Base-by-base conservation (phyloP, 1,140 invertebrate genomes). In the Bombus breviceps region DNA sequence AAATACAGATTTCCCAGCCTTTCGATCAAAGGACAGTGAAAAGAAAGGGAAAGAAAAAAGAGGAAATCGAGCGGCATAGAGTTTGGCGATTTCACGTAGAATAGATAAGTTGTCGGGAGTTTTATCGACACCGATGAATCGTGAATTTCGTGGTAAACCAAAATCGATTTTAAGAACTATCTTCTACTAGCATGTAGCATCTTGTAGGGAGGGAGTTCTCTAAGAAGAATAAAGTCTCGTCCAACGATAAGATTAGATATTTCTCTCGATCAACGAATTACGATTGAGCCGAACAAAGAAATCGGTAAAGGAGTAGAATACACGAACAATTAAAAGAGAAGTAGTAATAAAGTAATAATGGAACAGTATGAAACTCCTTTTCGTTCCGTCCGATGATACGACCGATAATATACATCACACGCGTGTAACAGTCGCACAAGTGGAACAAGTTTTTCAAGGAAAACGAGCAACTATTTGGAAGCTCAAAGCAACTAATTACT, bases 41-140 rank as follows among this genome's bases (percentile, higher is more conserved):
- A 68, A 28, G 1, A 41, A 43, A 68, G 18, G 5, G 39, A 34
- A 12, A 47, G 34, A 77, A 2, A 64, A 64, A n/a, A 1, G 6
- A 22, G 57, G 10, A 53, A 59, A 59, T 34, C 10, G 39, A 73
- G 12, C 3, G 4, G 39, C 15, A 3, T 0, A n/a, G 22, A 39
- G 8, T 37, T 32, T 12, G 32, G 25, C 22, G 66, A 59, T 83
- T 57, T 41, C 62, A n/a, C 76, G 66, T 79, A 72, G n/a, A 84
- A 79, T 37, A 34, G 69, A 85, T 85, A 85, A 80, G 69, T 85
- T 73, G 83, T 85, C 34, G 57, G 53, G 37, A 73, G 69, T 80
- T 85, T 85, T 85, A 80, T 85, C 83, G 57, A 39, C 34, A 72
- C 37, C 57, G 83, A 85, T 80, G 83, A 85, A 39, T 80, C 53